phyloP scores from a whole-genome alignment of 2,113 vertebrate species.

The Trochalopteron elliotii region DNA sequence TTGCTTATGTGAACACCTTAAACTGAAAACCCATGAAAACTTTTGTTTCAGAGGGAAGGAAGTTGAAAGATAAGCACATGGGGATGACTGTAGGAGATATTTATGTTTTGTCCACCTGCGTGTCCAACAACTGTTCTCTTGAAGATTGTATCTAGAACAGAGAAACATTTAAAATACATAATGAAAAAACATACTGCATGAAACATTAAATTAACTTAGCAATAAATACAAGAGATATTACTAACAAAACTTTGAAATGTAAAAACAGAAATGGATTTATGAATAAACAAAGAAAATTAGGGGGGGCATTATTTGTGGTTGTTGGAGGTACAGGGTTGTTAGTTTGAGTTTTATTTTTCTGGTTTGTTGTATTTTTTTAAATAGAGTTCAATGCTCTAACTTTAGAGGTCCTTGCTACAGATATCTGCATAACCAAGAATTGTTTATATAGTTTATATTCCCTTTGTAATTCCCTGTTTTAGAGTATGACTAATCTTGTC shows the following conservation, averaged over 20 bases:
- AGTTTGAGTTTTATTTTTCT: not conserved
- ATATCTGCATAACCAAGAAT: not conserved
- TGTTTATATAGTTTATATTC: not conserved
- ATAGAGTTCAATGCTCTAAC: not conserved
- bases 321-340: not conserved
- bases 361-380: not conserved
- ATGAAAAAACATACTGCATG: not conserved
- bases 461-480: not conserved
- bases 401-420: not conserved
- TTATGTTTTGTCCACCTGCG: not conserved
- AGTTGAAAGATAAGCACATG: not conserved
- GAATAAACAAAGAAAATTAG: not conserved
- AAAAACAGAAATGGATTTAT: not conserved
- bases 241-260: not conserved
- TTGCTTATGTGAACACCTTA: not conserved
- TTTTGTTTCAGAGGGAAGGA: not conserved
- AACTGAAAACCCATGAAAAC: not conserved
- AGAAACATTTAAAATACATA: not conserved
- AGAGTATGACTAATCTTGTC: not conserved
- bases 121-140: not conserved
- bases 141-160: not conserved
- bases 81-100: not conserved
- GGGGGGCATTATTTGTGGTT: fast-evolving
- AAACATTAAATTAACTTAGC: not conserved
- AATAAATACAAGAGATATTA: not conserved